A percentile compares a stretch with the other conserved stretches of the same genome.
Evolutionary conservation across 2,888 invertebrate species (phyloP).

Genomic region (Hymenopus coronatus): DNA sequence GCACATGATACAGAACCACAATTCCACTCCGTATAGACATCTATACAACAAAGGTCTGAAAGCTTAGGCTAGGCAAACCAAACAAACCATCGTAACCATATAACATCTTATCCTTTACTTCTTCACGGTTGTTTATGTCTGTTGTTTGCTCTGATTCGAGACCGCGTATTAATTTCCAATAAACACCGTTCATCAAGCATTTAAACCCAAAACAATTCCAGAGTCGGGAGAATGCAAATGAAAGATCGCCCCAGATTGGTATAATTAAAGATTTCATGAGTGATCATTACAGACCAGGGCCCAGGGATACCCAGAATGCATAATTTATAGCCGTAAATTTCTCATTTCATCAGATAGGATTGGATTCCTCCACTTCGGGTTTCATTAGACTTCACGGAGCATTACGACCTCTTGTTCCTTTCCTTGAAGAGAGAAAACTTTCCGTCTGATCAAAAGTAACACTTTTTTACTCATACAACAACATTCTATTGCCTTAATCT

Average conservation of each 20-base stretch:
- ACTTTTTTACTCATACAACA: neutral
- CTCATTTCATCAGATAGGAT: constrained; percentile 9
- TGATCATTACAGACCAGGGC: neutral
- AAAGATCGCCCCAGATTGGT: neutral
- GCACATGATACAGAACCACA: too few species aligned
- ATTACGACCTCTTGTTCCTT: neutral
- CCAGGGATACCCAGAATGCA: neutral
- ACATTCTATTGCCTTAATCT: neutral
- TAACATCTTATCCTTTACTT: neutral
- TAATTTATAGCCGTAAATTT: constrained; percentile 10
- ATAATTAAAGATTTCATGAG: neutral
- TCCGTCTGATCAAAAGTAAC: neutral
- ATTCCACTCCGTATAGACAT: too few species aligned
- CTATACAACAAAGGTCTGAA: too few species aligned
- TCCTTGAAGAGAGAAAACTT: neutral
- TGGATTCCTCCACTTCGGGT: neutral
- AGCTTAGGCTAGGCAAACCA: neutral
- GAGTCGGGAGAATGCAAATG: neutral
- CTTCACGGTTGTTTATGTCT: neutral
- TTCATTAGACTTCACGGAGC: neutral
- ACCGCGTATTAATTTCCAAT: neutral
- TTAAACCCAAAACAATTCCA: neutral
- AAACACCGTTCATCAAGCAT: neutral
- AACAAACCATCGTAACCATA: neutral
- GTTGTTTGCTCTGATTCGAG: neutral